phyloP scores from a whole-genome alignment of 2,888 invertebrate species.

The Pammene aurita region DNA sequence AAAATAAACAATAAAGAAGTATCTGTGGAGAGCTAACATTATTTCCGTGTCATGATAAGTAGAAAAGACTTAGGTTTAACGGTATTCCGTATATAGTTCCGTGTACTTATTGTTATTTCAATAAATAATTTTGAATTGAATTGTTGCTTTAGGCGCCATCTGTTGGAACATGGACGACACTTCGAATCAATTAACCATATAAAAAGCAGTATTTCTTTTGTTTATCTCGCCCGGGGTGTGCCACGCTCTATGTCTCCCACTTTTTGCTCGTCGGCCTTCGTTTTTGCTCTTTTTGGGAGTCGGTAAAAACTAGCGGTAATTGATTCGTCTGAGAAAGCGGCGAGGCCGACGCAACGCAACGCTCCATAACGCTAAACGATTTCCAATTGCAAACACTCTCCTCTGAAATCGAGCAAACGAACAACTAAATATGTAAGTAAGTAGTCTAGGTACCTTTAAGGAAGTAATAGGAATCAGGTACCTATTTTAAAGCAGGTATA shows the following conservation, averaged over 20 bases:
- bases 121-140: neutral
- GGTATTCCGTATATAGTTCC: no score
- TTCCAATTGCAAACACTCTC: constrained; percentile 8
- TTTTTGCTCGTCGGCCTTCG: constrained; percentile 20
- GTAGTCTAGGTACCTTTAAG: neutral
- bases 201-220: neutral
- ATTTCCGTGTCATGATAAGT: no score
- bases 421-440: neutral
- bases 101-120: no score
- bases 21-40: no score
- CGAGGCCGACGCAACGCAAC: constrained; percentile 43
- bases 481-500: no score
- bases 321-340: constrained; percentile 44
- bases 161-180: neutral
- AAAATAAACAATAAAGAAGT: no score
- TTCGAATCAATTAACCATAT: neutral
- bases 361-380: constrained; percentile 19
- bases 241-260: constrained; percentile 13
- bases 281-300: constrained; percentile 10
- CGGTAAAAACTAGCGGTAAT: constrained; percentile 40
- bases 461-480: no score
- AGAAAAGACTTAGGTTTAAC: no score
- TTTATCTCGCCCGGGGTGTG: constrained; percentile 8
- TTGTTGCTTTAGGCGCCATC: neutral
- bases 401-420: neutral